These are phyloP conservation scores for Octodonta nipae DNA, from an alignment of 2,888 invertebrate species.

Conservation along the genomic window DNA sequence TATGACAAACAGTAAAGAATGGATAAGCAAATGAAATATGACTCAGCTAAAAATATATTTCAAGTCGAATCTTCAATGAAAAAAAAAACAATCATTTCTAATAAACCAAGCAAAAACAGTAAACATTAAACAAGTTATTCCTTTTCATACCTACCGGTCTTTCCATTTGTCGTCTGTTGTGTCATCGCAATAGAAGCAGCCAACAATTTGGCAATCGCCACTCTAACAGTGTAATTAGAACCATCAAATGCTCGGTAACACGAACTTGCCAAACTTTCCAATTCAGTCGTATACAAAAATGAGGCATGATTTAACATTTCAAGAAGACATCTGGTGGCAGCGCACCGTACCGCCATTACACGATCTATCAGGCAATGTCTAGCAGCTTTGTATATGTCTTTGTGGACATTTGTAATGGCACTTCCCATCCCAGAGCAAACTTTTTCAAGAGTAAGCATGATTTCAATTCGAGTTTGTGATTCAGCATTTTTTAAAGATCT, in stretches of 20 bases:
- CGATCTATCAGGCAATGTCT: conserved; percentile 80
- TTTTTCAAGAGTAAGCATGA: conserved; percentile 92
- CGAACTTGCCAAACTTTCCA: conserved; percentile 81
- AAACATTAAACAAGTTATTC: too few relatives aligned
- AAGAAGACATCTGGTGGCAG: conserved; percentile 79
- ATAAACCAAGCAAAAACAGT: too few relatives aligned
- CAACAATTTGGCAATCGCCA: conserved; percentile 81
- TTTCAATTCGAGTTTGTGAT: conserved; percentile 91
- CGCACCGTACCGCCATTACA: conserved; percentile 82
- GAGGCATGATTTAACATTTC: conserved; percentile 81
- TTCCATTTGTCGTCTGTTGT: conserved; percentile 45
- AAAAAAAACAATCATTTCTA: too few relatives aligned
- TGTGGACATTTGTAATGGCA: conserved; percentile 72
- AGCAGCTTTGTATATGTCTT: conserved; percentile 84
- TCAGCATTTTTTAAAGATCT: conserved; percentile 85
- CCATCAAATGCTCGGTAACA: conserved; percentile 87
- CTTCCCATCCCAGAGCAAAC: conserved; percentile 88
- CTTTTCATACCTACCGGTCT: conserved; percentile 34
- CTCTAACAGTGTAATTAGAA: conserved; percentile 82
- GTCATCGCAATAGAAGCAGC: conserved; percentile 79
- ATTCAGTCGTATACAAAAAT: conserved; percentile 72
- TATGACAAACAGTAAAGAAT: too few relatives aligned
- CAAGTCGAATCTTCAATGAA: too few relatives aligned
- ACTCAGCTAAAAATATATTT: too few relatives aligned
- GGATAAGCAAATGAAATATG: too few relatives aligned